Evolutionary conservation across 64 coral and sea anemone species (phyloP).

Genomic region (Montipora efflorescens): DNA sequence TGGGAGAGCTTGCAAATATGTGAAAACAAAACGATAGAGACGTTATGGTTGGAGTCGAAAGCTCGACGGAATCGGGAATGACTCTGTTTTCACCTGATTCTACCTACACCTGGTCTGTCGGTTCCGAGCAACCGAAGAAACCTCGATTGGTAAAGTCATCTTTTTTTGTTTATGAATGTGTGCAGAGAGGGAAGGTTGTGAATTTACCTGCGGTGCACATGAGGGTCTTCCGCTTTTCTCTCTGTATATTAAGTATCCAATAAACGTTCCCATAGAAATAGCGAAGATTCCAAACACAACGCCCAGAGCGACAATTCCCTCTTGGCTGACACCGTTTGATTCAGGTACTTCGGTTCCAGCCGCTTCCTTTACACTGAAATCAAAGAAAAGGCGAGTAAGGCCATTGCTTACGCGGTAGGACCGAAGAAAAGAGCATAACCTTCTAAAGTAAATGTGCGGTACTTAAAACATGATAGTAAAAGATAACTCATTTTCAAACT

Average conservation of each 20-base stretch:
- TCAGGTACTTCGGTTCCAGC: slow-evolving; percentile 27
- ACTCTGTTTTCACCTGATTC: too few species aligned
- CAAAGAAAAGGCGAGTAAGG: neutral
- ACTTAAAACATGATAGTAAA: too few species aligned
- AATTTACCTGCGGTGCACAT: slow-evolving; percentile 78
- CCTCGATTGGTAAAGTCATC: neutral
- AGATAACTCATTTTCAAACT: too few species aligned
- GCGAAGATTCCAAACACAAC: slow-evolving; percentile 89
- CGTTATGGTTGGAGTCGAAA: too few species aligned
- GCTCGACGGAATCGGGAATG: too few species aligned
- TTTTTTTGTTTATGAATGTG: too few species aligned
- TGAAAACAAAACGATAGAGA: too few species aligned
- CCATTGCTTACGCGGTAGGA: neutral
- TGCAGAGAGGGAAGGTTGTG: neutral
- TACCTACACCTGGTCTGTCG: too few species aligned
- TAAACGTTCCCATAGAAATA: slow-evolving; percentile 65
- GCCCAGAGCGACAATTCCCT: slow-evolving; percentile 82
- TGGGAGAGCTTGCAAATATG: too few species aligned
- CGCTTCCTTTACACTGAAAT: slow-evolving; percentile 5
- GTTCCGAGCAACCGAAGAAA: too few species aligned
- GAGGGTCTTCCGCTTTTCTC: slow-evolving; percentile 80
- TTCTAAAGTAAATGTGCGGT: neutral
- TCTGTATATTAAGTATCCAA: slow-evolving; percentile 87
- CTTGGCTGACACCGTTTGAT: slow-evolving; percentile 55
- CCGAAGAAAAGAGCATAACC: neutral